Evolutionary conservation across 2,888 invertebrate species (phyloP).

Genomic region (Dasypolia templi): DNA sequence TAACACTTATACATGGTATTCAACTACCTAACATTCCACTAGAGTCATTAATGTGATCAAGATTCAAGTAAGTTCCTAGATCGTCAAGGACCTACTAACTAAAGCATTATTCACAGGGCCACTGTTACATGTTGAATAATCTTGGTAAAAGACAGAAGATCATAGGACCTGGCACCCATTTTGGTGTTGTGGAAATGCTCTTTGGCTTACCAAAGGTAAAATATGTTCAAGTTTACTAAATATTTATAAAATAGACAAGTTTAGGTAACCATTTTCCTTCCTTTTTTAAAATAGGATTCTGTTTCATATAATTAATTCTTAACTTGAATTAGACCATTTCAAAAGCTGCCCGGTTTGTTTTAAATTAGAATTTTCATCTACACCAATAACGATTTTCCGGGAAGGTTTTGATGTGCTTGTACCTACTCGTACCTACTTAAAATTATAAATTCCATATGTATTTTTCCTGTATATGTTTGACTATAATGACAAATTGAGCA

Average conservation of each 20-base stretch:
- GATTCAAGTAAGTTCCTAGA: slow-evolving; percentile 1
- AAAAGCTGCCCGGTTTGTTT: slow-evolving; percentile 3
- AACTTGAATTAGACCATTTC: slow-evolving; percentile 2
- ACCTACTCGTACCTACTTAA: too few relatives aligned
- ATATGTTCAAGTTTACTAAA: background rate
- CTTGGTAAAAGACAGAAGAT: slow-evolving; percentile 75
- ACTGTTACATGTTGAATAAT: slow-evolving; percentile 82
- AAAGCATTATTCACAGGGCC: slow-evolving; percentile 75
- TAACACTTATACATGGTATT: background rate
- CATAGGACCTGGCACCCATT: slow-evolving; percentile 81
- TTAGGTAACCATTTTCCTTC: background rate
- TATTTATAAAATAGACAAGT: background rate
- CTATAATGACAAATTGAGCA: background rate
- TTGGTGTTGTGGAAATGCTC: slow-evolving; percentile 88
- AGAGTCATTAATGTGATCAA: slow-evolving; percentile 23
- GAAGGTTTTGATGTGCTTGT: background rate
- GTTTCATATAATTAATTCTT: background rate
- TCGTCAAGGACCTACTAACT: slow-evolving; percentile 3
- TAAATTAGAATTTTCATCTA: background rate
- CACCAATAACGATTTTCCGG: background rate
- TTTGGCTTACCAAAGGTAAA: slow-evolving; percentile 86
- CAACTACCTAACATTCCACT: background rate
- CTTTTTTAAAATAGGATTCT: slow-evolving; percentile 3
- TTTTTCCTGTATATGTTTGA: too few relatives aligned
- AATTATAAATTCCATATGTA: background rate